A percentile compares a stretch with the other conserved stretches of the same genome.
Conservation (phyloP, 2,888 invertebrate species). For the Tenthredo notha region DNA sequence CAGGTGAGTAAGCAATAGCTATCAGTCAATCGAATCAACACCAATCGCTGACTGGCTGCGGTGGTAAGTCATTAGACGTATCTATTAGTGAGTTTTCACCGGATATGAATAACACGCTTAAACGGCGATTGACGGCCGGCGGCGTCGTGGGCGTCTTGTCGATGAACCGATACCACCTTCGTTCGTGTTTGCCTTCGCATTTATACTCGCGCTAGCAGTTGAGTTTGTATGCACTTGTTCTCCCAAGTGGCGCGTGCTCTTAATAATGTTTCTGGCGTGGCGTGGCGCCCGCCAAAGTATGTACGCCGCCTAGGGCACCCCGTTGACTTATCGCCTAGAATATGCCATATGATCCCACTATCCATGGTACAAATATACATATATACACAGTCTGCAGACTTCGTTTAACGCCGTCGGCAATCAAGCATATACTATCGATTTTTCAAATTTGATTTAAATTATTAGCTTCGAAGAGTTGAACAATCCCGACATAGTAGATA, state of each 20-base stretch:
- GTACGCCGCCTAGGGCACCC: slow-evolving; percentile 49
- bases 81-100: slow-evolving; percentile 50
- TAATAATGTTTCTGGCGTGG: slow-evolving; percentile 48
- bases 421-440: neutral
- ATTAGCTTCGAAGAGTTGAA: neutral
- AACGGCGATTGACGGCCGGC: slow-evolving; percentile 46
- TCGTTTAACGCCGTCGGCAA: slow-evolving; percentile 12
- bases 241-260: slow-evolving; percentile 51
- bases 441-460: slow-evolving; percentile 6
- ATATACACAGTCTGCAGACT: neutral
- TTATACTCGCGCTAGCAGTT: slow-evolving; percentile 29
- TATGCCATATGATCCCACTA: slow-evolving; percentile 3
- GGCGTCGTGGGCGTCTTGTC: slow-evolving; percentile 53
- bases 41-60: neutral
- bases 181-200: slow-evolving; percentile 22
- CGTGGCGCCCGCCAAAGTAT: slow-evolving; percentile 47
- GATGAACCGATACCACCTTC: slow-evolving; percentile 49
- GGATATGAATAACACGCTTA: slow-evolving; percentile 50
- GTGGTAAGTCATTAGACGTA: slow-evolving; percentile 51
- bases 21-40: neutral
- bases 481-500: neutral
- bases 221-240: slow-evolving; percentile 46
- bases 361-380: slow-evolving; percentile 8
- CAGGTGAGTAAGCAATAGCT: slow-evolving; percentile 44
- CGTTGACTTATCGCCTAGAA: slow-evolving; percentile 53